Evolutionary conservation across 2,113 vertebrate species (phyloP), one percentile per base, ranked within the genome.

Genomic region (Dunckerocampus dactyliophorus): DNA sequence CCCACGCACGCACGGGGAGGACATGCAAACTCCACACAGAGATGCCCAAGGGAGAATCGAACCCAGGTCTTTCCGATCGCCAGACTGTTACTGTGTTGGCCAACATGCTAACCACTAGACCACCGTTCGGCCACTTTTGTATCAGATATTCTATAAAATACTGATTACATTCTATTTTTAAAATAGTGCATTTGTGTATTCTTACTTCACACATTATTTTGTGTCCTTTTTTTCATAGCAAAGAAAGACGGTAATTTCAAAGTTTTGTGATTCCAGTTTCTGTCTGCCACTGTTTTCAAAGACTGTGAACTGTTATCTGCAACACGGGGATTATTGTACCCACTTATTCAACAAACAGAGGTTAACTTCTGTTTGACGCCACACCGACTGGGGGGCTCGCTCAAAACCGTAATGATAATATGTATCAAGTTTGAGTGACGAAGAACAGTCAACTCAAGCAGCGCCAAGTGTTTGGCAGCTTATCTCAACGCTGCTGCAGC

Each of bases 401-500:
- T 74, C 73, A 66, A 78, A 67, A 67, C 65, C 49, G 62, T 73
- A 82, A 82, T 74, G 73, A 78, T 75, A 77, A 83, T 55, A 63
- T 69, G 68, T 51, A 65, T 50, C 53, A 11, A 67, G 66, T 54
- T 20, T 16, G 17, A 75, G 80, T 79, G 68, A 47, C 51, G 63
- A 31, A 21, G 77, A 67, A 86, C 70, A 86, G 76, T 83, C 65
- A 54, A 81, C 80, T 79, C 80, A 56, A 72, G 67, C 69, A 55
- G 70, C 48, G 2, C 51, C 0, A 51, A 70, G 50, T 50, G 48
- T 75, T 82, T 73, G 69, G 67, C 46, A 20, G 75, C 81, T 87
- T 86, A 86, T 86, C 75, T 12, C 63, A 0, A 53, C 0, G 0
- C 64, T 8, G 67, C 82, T 71, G 24, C 66, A 56, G 24, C 78